Evolutionary conservation across 2,888 invertebrate genomes (phyloP), one percentile per base, ranked within the genome.

Genomic region (Zaprionus obscuricornis): DNA sequence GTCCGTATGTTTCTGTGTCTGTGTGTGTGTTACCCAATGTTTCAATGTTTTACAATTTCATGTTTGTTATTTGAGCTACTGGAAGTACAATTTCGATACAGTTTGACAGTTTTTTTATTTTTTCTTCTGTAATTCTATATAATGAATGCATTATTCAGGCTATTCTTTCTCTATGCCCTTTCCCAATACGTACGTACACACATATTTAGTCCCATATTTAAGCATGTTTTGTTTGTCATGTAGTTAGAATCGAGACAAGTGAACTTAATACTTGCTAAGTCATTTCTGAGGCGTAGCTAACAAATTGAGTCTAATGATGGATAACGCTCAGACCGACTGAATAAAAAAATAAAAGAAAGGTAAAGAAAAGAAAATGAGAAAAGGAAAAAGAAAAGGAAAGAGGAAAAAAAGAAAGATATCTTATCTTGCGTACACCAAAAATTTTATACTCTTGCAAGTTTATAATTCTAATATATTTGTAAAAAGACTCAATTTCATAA

Each of bases 281-380:
- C 85, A 85, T 63, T 52, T 47, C 66, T 54, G 62, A 67, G 78
- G 85, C 85, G 82, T 82, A 59, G 64, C 63, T 58, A 74, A 85
- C 78, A 78, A 78, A 78, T 78, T 78, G 78, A 70, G 67, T 82
- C 78, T 78, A 78, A 78, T 78, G 82, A 85, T 85, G 78, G 69
- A 76, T 76, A 76, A 66, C 68, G 49, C 73, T 51, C 46, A 51
- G 69, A 63, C 34, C 42, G 51, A 18, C 13, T 8, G 29, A 31
- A 29, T 11, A 42, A 11, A 14, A 43, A 27, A 24, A 24, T 11
- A 7, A 13, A n/a, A 39, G 14, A 33, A 13, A 49, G 33, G 46
- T 45, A 17, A 24, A 33, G 29, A n/a, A 29, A n/a, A 36, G 62
- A 76, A 63, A 76, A 83, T 83, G 56, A 83, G 54, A 58, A 65